Percentiles rank a stretch among this genome's conserved stretches.
Evolutionary conservation across 2,888 invertebrate genomes (phyloP).

Genomic region (Linnaemya tessellans): DNA sequence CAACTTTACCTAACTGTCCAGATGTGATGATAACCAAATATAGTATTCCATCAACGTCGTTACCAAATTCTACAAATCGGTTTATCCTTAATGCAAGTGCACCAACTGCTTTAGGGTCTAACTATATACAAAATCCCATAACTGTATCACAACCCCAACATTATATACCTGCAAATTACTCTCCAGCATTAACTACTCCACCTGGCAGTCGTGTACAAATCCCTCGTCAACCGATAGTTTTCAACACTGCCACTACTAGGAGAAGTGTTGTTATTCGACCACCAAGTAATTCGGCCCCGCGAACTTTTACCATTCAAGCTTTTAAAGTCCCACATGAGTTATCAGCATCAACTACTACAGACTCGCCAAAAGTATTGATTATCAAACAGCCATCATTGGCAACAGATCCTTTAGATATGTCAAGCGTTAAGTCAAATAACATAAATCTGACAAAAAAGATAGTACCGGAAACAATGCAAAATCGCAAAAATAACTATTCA

Average conservation of each 20-base stretch:
- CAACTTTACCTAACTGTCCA: slow-evolving; percentile 1
- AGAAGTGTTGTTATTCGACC: neutral
- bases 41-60: neutral
- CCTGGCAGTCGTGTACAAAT: neutral
- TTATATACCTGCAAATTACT: neutral
- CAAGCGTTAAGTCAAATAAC: neutral
- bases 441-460: neutral
- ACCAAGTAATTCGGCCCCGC: neutral
- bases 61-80: neutral
- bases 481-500: slow-evolving; percentile 1
- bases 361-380: slow-evolving; percentile 33
- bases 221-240: neutral
- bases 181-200: slow-evolving; percentile 6
- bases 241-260: neutral
- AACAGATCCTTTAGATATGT: slow-evolving; percentile 40
- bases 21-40: slow-evolving; percentile 50
- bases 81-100: too few relatives aligned
- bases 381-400: slow-evolving; percentile 16
- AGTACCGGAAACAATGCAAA: neutral
- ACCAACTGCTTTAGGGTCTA: neutral
- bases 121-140: neutral
- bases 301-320: slow-evolving; percentile 14
- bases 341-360: neutral
- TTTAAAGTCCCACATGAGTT: neutral
- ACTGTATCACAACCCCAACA: neutral